These are phyloP conservation scores for Petrocephalus zakoni DNA, from an alignment of 2,113 vertebrate species.

Conservation along the genomic window DNA sequence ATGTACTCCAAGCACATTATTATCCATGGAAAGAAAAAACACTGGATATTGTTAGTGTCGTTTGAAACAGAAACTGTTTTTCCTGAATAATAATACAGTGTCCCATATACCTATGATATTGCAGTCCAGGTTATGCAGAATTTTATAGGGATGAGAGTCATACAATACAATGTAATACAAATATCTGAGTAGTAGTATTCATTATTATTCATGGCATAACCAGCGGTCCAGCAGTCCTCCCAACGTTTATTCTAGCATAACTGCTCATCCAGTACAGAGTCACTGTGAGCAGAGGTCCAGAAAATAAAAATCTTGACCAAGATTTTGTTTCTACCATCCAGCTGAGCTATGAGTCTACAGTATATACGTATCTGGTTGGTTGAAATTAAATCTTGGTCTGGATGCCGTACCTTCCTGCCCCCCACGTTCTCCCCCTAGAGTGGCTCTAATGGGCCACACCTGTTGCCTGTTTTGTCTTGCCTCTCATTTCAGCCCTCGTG, in stretches of 20 bases:
- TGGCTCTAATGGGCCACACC: no score
- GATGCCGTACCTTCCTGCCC: background rate
- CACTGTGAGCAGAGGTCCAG: background rate
- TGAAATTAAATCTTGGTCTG: background rate
- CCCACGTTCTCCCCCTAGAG: no score
- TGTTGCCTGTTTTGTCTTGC: no score
- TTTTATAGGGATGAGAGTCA: background rate
- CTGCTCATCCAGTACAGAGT: background rate
- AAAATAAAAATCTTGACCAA: background rate
- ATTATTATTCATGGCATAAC: background rate
- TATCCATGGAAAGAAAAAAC: background rate
- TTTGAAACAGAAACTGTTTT: background rate
- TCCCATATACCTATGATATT: background rate
- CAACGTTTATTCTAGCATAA: background rate
- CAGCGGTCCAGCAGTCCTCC: background rate
- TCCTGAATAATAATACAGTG: background rate
- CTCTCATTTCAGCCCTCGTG: no score
- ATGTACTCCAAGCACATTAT: background rate
- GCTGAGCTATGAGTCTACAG: background rate
- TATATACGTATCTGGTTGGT: background rate
- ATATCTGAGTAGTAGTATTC: background rate
- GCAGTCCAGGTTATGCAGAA: background rate
- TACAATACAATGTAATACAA: background rate
- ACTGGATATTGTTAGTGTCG: background rate
- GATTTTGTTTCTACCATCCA: background rate